phyloP scores from a whole-genome alignment of 1,140 invertebrate species.

The Stratiolaelaps scimitus region DNA sequence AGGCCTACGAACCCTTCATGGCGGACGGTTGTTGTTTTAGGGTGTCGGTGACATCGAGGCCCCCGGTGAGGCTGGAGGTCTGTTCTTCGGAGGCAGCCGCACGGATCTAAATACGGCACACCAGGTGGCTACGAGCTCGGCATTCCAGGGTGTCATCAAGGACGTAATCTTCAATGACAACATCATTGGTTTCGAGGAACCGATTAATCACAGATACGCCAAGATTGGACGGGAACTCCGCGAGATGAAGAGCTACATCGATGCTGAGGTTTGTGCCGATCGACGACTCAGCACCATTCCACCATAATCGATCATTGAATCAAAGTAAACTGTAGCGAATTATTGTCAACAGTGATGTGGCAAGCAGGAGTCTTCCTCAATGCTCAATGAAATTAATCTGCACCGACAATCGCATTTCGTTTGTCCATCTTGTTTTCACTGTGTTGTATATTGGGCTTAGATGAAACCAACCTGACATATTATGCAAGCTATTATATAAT shows the following conservation, averaged over 20 bases:
- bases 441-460: too few relatives aligned
- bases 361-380: too few relatives aligned
- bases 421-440: too few relatives aligned
- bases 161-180: slow-evolving; percentile 65
- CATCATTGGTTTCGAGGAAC: slow-evolving; percentile 19
- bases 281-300: background rate
- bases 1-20: too few relatives aligned
- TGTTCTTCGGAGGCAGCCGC: slow-evolving; percentile 52
- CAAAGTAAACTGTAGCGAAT: too few relatives aligned
- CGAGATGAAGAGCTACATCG: slow-evolving; percentile 22
- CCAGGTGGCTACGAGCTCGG: slow-evolving; percentile 46
- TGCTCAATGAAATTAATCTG: too few relatives aligned
- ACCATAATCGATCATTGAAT: background rate
- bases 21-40: slow-evolving; percentile 42
- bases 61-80: slow-evolving; percentile 43
- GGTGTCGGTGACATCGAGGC: slow-evolving; percentile 46
- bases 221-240: slow-evolving; percentile 23
- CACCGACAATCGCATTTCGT: too few relatives aligned
- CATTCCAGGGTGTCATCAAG: slow-evolving; percentile 58
- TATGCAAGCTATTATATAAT: too few relatives aligned
- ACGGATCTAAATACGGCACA: slow-evolving; percentile 44
- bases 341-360: too few relatives aligned
- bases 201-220: background rate
- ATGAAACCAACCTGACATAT: too few relatives aligned
- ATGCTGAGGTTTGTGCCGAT: background rate